A percentile compares a stretch with the other conserved stretches of the same genome.
Evolutionary conservation across 1,140 invertebrate genomes (phyloP).

Genomic region (Bombus picipes): DNA sequence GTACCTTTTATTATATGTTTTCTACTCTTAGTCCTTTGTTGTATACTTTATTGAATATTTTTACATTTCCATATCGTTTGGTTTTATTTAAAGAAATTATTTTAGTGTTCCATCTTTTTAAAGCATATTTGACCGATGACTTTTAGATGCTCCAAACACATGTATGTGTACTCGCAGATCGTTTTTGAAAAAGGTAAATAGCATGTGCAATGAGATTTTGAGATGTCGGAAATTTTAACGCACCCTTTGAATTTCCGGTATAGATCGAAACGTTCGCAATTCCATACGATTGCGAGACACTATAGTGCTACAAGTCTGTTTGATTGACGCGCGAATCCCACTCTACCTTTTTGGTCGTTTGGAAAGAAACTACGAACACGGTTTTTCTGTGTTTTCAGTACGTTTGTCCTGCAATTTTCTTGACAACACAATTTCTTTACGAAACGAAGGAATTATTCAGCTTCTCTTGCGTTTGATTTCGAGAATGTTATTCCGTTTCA

Average conservation of each 20-base stretch:
- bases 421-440: neutral
- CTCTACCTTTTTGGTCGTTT: conserved; percentile 6
- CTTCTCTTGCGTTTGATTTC: neutral
- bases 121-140: neutral
- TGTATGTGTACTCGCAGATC: neutral
- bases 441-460: neutral
- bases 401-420: neutral
- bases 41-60: neutral
- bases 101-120: neutral
- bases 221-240: conserved; percentile 11
- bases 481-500: no score
- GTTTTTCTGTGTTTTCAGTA: neutral
- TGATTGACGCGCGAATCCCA: conserved; percentile 30
- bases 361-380: neutral
- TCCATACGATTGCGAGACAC: neutral
- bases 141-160: neutral
- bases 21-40: neutral
- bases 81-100: neutral
- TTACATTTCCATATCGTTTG: neutral
- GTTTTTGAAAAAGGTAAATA: neutral
- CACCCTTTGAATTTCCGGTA: conserved; percentile 15
- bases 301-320: conserved; percentile 6
- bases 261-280: conserved; percentile 24
- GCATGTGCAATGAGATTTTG: neutral
- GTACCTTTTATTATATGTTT: neutral